Percentiles rank a stretch among this genome's conserved stretches.
Evolutionary conservation across 1,140 invertebrate genomes (phyloP).

Genomic region (Drosophila jambulina): DNA sequence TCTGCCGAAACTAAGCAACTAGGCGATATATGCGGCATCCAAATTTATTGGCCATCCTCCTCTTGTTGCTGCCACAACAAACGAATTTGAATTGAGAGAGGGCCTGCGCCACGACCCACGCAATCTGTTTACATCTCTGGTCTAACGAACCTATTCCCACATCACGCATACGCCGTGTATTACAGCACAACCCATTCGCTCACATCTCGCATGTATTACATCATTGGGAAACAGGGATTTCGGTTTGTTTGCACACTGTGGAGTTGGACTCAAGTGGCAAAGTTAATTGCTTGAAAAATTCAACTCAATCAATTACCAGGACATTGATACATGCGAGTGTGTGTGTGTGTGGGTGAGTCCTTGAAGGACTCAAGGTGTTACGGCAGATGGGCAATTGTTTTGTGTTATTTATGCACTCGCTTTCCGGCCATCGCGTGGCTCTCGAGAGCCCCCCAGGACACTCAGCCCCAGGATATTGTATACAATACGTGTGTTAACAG

Average conservation of each 20-base stretch:
- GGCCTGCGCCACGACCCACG: conserved; percentile 6
- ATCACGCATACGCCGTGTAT: conserved; percentile 40
- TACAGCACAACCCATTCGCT: conserved; percentile 25
- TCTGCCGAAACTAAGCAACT: conserved; percentile 3
- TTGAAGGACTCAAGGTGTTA: conserved; percentile 39
- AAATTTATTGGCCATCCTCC: conserved; percentile 50
- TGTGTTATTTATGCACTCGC: conserved; percentile 16
- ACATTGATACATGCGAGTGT: conserved; percentile 23
- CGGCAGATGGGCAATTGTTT: conserved; percentile 33
- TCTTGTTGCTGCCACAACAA: background rate
- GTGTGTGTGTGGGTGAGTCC: background rate
- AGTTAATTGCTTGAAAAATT: conserved; percentile 81
- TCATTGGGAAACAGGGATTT: conserved; percentile 16
- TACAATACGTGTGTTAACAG: conserved; percentile 18
- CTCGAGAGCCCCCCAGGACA: conserved; percentile 15
- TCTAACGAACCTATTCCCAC: conserved; percentile 12
- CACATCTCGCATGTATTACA: conserved; percentile 44
- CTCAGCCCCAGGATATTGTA: background rate
- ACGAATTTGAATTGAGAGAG: conserved; percentile 13
- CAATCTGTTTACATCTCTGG: conserved; percentile 38
- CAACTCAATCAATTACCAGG: conserved; percentile 71
- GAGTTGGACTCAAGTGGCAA: conserved; percentile 60
- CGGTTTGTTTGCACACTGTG: conserved; percentile 63
- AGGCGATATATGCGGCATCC: conserved; percentile 31
- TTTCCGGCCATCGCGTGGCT: conserved; percentile 28